Conservation (phyloP, 2,888 invertebrate species). For the Callosobruchus maculatus region DNA sequence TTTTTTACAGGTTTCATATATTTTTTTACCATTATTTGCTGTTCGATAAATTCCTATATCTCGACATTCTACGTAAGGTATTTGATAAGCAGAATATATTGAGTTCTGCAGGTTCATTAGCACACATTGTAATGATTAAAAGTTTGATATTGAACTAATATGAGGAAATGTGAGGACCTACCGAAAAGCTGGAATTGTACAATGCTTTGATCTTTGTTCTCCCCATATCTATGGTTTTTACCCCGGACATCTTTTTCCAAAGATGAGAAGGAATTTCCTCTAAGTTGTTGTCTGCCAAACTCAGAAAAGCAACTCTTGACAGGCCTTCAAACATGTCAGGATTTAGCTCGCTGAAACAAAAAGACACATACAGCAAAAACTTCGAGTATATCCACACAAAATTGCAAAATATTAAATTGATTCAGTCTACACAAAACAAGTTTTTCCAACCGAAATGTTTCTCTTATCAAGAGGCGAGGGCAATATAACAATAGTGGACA, state of each 20-base stretch:
- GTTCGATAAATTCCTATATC: too few relatives aligned
- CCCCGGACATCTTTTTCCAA: slow-evolving; percentile 69
- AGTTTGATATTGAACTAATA: not conserved
- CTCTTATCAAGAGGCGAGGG: too few relatives aligned
- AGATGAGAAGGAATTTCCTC: slow-evolving; percentile 73
- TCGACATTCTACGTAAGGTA: too few relatives aligned
- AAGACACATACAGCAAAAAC: too few relatives aligned
- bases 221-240: slow-evolving; percentile 78
- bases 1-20: too few relatives aligned
- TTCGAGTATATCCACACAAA: too few relatives aligned
- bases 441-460: too few relatives aligned
- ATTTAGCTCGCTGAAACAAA: slow-evolving; percentile 64
- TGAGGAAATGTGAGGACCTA: slow-evolving; percentile 42
- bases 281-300: slow-evolving; percentile 76
- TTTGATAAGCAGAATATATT: too few relatives aligned
- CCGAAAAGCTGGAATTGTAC: slow-evolving; percentile 71
- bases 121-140: not conserved
- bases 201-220: slow-evolving; percentile 75
- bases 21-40: too few relatives aligned
- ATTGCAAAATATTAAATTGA: too few relatives aligned
- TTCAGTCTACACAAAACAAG: too few relatives aligned
- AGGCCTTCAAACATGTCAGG: slow-evolving; percentile 73
- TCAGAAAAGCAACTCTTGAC: slow-evolving; percentile 69
- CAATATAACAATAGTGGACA: too few relatives aligned
- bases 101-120: not conserved